Percentiles rank a stretch among this genome's conserved stretches.
Evolutionary conservation across 2,888 invertebrate genomes (phyloP).

Genomic region (Drosophila macrospina): DNA sequence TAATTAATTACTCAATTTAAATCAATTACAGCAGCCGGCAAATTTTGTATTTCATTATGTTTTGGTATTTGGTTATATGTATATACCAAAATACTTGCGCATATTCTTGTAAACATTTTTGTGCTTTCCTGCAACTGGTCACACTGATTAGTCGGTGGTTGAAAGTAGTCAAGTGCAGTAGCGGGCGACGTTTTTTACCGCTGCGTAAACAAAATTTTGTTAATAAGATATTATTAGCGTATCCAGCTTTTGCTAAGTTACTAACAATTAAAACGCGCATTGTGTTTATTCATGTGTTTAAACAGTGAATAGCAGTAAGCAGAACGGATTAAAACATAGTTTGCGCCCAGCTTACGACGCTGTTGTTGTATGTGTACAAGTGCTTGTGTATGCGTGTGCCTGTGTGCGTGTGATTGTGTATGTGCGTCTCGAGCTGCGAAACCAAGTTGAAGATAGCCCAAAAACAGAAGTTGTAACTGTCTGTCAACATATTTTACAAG

Average conservation of each 20-base stretch:
- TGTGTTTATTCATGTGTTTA: background rate
- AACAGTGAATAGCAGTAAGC: conserved; percentile 10
- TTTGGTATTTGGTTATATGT: too few relatives aligned
- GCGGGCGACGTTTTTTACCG: conserved; percentile 43
- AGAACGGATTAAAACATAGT: conserved; percentile 10
- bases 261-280: conserved; percentile 19
- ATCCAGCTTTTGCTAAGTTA: conserved; percentile 6
- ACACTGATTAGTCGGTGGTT: conserved; percentile 56
- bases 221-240: conserved; percentile 52
- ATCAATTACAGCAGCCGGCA: background rate
- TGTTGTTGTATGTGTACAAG: conserved; percentile 36
- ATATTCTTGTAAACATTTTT: conserved; percentile 10
- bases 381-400: conserved; percentile 31
- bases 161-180: conserved; percentile 56
- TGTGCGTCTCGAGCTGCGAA: conserved; percentile 49
- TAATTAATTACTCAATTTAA: background rate
- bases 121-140: conserved; percentile 23
- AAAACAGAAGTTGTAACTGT: conserved; percentile 62
- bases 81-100: too few relatives aligned
- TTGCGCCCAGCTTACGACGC: conserved; percentile 47
- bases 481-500: conserved; percentile 56
- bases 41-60: too few relatives aligned
- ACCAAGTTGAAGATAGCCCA: conserved; percentile 51
- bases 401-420: conserved; percentile 19
- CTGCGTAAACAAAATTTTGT: conserved; percentile 67